phyloP scores from a whole-genome alignment of 2,113 vertebrate genomes.

The Microtus pennsylvanicus region DNA sequence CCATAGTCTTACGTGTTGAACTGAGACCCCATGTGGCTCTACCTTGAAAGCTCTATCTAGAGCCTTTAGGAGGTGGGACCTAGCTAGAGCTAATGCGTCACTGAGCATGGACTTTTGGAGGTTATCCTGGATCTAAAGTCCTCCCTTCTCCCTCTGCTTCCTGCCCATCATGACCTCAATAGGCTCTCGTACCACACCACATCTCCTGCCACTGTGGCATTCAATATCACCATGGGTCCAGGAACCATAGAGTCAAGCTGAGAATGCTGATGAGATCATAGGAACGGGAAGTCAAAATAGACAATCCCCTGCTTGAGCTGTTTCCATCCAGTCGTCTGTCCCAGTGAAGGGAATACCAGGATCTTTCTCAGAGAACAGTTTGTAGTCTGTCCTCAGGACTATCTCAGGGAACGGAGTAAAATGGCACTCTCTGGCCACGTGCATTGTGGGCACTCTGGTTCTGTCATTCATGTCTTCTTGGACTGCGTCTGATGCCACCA shows the following conservation, averaged over 20 bases:
- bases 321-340: neutral
- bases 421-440: accelerated
- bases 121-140: neutral
- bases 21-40: neutral
- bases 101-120: neutral
- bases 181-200: neutral
- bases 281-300: neutral
- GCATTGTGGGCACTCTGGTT: accelerated
- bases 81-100: neutral
- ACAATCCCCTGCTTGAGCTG: neutral
- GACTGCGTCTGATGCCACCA: neutral
- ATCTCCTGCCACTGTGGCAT: neutral
- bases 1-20: neutral
- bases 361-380: neutral
- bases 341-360: neutral
- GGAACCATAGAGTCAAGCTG: neutral
- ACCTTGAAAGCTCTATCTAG: neutral
- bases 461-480: neutral
- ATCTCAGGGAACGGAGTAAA: neutral
- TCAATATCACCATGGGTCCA: too few relatives aligned
- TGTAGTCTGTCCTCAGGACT: neutral
- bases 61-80: neutral
- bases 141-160: neutral
- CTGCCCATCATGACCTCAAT: neutral
- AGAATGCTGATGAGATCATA: neutral